phyloP scores from a whole-genome alignment of 2,888 invertebrate genomes.

The Cacoxenus indagator region DNA sequence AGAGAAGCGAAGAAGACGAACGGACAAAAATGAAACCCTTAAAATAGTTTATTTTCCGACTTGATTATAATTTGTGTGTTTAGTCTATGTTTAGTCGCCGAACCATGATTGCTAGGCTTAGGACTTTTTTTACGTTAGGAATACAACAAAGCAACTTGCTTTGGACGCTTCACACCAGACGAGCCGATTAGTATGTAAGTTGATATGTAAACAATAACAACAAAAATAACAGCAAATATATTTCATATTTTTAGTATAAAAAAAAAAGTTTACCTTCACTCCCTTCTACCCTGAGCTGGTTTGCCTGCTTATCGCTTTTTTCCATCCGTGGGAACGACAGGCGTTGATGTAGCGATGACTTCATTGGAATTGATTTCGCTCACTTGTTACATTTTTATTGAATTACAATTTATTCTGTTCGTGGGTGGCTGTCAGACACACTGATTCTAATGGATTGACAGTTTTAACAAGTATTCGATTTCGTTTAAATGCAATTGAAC shows the following conservation, averaged over 20 bases:
- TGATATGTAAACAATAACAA: slow-evolving; percentile 28
- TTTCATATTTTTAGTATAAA: slow-evolving; percentile 11
- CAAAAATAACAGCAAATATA: slow-evolving; percentile 18
- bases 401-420: slow-evolving; percentile 28
- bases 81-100: slow-evolving; percentile 10
- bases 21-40: too few relatives aligned
- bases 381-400: slow-evolving; percentile 29
- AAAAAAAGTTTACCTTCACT: not conserved
- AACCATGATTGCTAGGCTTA: slow-evolving; percentile 31
- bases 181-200: slow-evolving; percentile 17
- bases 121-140: slow-evolving; percentile 35
- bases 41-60: slow-evolving; percentile 25
- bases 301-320: too few relatives aligned
- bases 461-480: too few relatives aligned
- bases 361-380: not conserved
- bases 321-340: too few relatives aligned
- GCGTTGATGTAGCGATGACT: not conserved
- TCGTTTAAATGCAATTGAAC: too few relatives aligned
- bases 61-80: slow-evolving; percentile 44
- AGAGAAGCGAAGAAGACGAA: too few relatives aligned
- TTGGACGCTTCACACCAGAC: slow-evolving; percentile 52
- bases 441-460: too few relatives aligned
- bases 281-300: too few relatives aligned
- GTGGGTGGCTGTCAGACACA: not conserved
- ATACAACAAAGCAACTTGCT: slow-evolving; percentile 30